A percentile compares a stretch with the other conserved stretches of the same genome.
Conservation (phyloP, 2,888 invertebrate genomes). For the Lamellibrachia columna region DNA sequence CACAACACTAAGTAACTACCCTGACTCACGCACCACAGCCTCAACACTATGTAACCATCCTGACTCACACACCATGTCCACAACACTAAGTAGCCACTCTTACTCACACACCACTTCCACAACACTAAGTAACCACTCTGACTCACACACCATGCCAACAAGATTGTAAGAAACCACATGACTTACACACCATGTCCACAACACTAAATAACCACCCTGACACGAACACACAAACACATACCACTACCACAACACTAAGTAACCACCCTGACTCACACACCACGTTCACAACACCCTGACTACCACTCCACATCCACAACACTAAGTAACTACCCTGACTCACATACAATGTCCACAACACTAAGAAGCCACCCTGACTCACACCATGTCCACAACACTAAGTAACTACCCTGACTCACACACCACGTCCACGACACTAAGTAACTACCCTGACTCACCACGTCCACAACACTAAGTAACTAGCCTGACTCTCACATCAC, state of each 20-base stretch:
- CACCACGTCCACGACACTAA: no score
- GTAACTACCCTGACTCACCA: no score
- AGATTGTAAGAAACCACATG: no score
- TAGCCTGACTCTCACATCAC: slow-evolving; percentile 79
- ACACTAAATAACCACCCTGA: no score
- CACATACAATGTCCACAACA: not conserved
- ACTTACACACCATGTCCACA: no score
- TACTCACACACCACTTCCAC: slow-evolving; percentile 82
- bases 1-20: slow-evolving; percentile 63
- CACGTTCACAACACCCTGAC: not conserved
- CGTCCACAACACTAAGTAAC: no score
- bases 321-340: not conserved
- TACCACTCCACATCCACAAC: not conserved
- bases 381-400: no score
- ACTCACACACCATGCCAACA: not conserved
- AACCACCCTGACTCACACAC: not conserved
- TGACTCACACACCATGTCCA: not conserved
- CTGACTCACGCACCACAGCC: slow-evolving; percentile 73
- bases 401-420: no score
- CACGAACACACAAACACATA: slow-evolving; percentile 72
- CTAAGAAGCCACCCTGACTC: no score
- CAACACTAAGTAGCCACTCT: no score
- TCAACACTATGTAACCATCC: slow-evolving; percentile 70
- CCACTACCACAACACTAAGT: slow-evolving; percentile 76
- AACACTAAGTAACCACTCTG: slow-evolving; percentile 67